Evolutionary conservation across 2,113 vertebrate genomes (phyloP), one percentile per base, ranked within the genome.

Genomic region (Chrysochloris asiatica): DNA sequence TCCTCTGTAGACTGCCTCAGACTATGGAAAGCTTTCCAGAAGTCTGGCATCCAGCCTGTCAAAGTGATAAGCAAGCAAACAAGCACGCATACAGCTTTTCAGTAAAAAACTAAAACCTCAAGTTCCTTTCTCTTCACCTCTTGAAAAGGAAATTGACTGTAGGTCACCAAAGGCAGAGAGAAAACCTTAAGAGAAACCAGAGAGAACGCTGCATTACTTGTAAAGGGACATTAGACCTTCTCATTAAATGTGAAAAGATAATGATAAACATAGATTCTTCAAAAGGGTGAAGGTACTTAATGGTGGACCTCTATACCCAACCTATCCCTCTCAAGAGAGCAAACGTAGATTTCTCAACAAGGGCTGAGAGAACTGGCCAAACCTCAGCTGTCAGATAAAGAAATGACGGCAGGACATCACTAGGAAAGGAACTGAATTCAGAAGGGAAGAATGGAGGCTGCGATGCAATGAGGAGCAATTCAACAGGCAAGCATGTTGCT

Each of bases 391-490:
- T n/a, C 14, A 33, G n/a, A 0, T 36, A 11, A 7, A 26, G 75
- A 36, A 38, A 52, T 12, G 6, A 16, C 22, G 0, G 5, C 0
- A 12, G 24, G 38, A 9, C 0, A 0, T 16, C 8, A 1, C 19
- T 19, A 28, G 8, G 56, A 21, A 50, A 88, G 73, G 38, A 1
- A 11, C 30, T 6, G 65, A 43, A 4, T 63, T 11, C 16, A 30
- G 36, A 83, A 50, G 30, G 30, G 30, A 8, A 30, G 33, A 38
- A 10, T 0, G 12, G 65, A 6, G 14, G 3, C 2, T 26, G 61
- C 1, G 16, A 38, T 5, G 36, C 4, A 10, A 24, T 1, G 4
- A 52, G 12, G 47, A 33, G 43, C 83, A 36, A 21, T 12, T 0
- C 2, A 26, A 14, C 43, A 38, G 41, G 36, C 14, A 30, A 41